Evolutionary conservation across 2,797 vertebrate species (phyloP), one percentile per base, ranked within the genome.

Genomic region (Hippopotamyrus pictus): DNA sequence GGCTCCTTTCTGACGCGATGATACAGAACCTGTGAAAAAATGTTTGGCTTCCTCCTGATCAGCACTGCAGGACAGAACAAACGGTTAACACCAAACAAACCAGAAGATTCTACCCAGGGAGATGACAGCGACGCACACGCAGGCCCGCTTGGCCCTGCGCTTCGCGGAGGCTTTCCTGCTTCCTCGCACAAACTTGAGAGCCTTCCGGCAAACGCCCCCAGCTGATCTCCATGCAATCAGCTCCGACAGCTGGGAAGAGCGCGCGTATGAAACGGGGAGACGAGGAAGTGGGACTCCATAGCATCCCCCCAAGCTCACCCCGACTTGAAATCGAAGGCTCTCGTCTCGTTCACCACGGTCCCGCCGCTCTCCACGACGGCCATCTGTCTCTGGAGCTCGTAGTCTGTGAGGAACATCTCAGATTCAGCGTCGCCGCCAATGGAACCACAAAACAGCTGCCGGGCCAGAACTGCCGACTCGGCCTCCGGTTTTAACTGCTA

Each of bases 321-420:
- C 54, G 96, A 96, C 94, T 96, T 99, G 93, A 95, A 96, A 95
- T 99, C 97, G 92, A 97, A 99, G 0, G 97, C 95, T 92, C 98
- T 96, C 9, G 99, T 99, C 96, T 99, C 98, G 91, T 98, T 99
- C 91, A 96, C 93, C 94, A 99, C 96, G 33, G 90, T 93, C 65
- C 97, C 97, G 91, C 98, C 98, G 88, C 94, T 96, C 94, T 96
- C 95, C 90, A 99, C 95, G 91, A 98, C 94, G 83, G 91, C 93
- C 89, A 95, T 97, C 96, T 99, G 99, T 91, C 99, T 97, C 94
- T 96, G 95, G 94, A 99, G 98, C 97, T 99, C 99, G 92, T 95
- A 99, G 94, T 99, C 99, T 99, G 93, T 88, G 48, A 91, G 93
- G 89, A 91, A 88, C 53, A 88, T 88, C 59, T 51, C 87, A 88